Evolutionary conservation across 2,797 vertebrate genomes (phyloP).

Genomic region (Cuniculus paca): DNA sequence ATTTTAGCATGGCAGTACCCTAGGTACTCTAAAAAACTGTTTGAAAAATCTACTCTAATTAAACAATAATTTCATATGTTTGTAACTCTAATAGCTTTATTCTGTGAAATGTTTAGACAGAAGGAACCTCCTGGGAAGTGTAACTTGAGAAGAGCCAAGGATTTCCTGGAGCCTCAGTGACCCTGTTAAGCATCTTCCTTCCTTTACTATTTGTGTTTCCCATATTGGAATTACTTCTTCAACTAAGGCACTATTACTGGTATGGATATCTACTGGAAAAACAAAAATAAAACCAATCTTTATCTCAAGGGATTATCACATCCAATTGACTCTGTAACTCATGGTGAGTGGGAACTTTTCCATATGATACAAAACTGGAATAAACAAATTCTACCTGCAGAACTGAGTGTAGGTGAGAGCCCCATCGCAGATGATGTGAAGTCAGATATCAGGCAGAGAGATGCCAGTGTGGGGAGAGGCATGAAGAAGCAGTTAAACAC

Average conservation of each 20-base stretch:
- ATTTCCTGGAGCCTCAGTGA: neutral
- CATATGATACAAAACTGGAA: neutral
- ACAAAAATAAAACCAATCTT: neutral
- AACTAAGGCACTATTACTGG: neutral
- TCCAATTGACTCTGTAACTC: neutral
- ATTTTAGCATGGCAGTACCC: neutral
- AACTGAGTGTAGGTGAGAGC: neutral
- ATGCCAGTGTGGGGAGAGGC: neutral
- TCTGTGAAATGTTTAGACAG: constrained; percentile 32
- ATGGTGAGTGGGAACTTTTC: neutral
- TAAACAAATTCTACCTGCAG: neutral
- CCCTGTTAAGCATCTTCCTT: neutral
- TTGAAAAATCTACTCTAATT: neutral
- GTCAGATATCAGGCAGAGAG: neutral
- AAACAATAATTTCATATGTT: constrained; percentile 5
- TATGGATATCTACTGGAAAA: neutral
- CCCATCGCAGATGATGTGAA: neutral
- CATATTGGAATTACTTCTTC: neutral
- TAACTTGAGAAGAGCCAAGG: neutral
- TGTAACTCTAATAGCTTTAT: neutral
- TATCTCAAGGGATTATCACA: neutral
- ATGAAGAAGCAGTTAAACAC: neutral
- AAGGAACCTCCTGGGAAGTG: neutral
- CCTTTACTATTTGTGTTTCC: neutral
- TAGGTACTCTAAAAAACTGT: neutral